Conservation (phyloP, 1,140 invertebrate genomes). For the Ceratina australensis region DNA sequence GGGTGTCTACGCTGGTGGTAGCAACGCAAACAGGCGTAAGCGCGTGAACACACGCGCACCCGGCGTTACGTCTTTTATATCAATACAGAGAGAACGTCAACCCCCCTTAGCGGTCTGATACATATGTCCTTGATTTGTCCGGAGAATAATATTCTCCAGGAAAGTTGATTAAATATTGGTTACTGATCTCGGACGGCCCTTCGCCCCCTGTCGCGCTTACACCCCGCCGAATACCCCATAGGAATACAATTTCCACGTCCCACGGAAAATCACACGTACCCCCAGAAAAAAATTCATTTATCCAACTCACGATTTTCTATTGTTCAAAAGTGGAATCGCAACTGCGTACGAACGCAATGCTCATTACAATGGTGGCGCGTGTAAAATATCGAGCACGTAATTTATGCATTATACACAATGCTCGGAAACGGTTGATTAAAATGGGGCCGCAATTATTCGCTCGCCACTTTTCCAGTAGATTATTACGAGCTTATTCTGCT, state of each 20-base stretch:
- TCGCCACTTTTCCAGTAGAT: constrained; percentile 11
- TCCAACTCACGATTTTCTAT: constrained; percentile 49
- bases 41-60: constrained; percentile 26
- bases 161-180: constrained; percentile 79
- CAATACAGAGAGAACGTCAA: constrained; percentile 54
- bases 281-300: constrained; percentile 13
- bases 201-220: constrained; percentile 53
- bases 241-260: constrained; percentile 66
- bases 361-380: not conserved
- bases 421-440: constrained; percentile 38
- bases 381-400: constrained; percentile 30
- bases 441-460: constrained; percentile 18
- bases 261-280: constrained; percentile 31
- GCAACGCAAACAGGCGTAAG: constrained; percentile 7
- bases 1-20: constrained; percentile 17
- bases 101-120: constrained; percentile 63
- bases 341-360: not conserved
- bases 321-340: not conserved
- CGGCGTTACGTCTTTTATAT: constrained; percentile 55
- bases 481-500: constrained; percentile 20
- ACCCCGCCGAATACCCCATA: constrained; percentile 57
- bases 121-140: constrained; percentile 78
- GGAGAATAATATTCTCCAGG: constrained; percentile 76
- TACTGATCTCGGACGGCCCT: constrained; percentile 60
- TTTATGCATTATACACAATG: not conserved